These are phyloP conservation scores for Heteropelma amictum DNA, from an alignment of 2,888 invertebrate genomes.

Conservation along the genomic window DNA sequence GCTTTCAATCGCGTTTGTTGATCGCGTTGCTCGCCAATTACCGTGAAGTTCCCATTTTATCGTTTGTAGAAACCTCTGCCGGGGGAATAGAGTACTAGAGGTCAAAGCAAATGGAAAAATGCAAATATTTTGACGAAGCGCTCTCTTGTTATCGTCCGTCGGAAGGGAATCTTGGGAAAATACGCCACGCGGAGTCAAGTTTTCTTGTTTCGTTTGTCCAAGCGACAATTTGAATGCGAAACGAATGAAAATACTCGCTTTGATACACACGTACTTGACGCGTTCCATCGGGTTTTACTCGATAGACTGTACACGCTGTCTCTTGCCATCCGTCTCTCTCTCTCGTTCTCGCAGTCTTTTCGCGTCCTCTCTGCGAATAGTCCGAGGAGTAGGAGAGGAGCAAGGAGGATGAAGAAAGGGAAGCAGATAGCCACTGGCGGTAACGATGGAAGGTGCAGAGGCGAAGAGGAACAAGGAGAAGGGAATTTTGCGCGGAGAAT, in stretches of 20 bases:
- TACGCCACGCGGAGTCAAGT: too few species aligned
- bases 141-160: too few species aligned
- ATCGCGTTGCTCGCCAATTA: background rate
- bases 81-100: too few species aligned
- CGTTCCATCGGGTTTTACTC: conserved; percentile 63
- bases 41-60: background rate
- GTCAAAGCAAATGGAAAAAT: too few species aligned
- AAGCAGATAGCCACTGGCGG: conserved; percentile 59
- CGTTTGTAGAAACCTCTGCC: background rate
- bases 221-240: background rate
- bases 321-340: too few species aligned
- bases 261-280: background rate
- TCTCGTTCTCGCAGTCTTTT: conserved; percentile 12
- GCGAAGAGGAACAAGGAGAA: conserved; percentile 56
- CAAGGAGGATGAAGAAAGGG: conserved; percentile 57
- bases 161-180: too few species aligned
- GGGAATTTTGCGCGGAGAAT: background rate
- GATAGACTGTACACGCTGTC: conserved; percentile 65
- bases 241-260: background rate
- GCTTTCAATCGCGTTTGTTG: conserved; percentile 7
- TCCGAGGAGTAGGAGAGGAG: conserved; percentile 58
- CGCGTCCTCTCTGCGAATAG: conserved; percentile 57
- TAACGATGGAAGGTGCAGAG: conserved; percentile 46
- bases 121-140: too few species aligned
- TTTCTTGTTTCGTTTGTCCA: background rate